phyloP scores from a whole-genome alignment of 2,113 vertebrate species.

The Caranx melampygus region DNA sequence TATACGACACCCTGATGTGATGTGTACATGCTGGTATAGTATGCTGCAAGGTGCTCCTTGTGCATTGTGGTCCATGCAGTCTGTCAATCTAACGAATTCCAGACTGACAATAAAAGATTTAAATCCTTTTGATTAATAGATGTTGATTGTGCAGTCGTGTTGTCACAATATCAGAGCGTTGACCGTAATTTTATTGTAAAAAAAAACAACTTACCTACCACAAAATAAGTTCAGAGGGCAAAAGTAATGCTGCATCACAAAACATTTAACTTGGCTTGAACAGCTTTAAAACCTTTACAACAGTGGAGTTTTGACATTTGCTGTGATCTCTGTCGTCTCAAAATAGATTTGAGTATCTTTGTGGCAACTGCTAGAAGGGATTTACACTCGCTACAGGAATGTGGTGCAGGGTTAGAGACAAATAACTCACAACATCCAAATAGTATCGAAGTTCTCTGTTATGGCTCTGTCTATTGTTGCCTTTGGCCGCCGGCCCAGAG shows the following conservation, averaged over 20 bases:
- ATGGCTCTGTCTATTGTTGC: neutral
- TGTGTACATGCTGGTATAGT: constrained; percentile 64
- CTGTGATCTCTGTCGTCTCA: neutral
- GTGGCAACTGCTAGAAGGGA: too few species aligned
- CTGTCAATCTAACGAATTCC: constrained; percentile 18
- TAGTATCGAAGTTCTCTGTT: neutral
- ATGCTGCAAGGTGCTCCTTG: constrained; percentile 53
- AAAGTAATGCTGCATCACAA: neutral
- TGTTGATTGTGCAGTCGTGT: constrained; percentile 17
- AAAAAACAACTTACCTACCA: neutral
- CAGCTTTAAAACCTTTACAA: neutral
- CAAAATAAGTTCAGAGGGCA: neutral
- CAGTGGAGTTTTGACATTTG: neutral
- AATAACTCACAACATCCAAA: neutral
- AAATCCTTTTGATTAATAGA: neutral
- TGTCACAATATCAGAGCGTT: constrained; percentile 40
- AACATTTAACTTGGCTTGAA: neutral
- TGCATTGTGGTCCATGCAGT: constrained; percentile 29
- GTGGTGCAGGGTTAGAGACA: neutral
- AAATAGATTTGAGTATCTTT: neutral
- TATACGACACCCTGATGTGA: constrained; percentile 28
- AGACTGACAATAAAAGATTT: neutral
- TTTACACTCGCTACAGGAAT: neutral
- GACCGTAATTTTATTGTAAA: neutral
- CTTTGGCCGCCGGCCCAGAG: neutral